Conservation (phyloP, 2,113 vertebrate species). For the Eclectus roratus region DNA sequence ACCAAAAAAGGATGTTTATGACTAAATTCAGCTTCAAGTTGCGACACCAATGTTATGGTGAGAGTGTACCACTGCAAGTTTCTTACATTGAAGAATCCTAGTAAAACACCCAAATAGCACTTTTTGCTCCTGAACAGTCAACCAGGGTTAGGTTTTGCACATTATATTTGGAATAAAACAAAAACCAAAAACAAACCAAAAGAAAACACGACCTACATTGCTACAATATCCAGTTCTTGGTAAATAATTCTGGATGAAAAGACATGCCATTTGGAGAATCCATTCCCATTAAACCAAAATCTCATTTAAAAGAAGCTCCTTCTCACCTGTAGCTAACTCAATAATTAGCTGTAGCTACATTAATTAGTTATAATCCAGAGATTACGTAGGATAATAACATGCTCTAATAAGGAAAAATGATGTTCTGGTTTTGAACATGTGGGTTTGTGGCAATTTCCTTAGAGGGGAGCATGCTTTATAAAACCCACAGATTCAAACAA, state of each 20-base stretch:
- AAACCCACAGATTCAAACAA: background rate
- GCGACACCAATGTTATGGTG: background rate
- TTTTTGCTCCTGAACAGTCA: background rate
- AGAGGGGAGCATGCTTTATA: background rate
- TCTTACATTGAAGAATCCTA: background rate
- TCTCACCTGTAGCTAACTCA: conserved; percentile 30
- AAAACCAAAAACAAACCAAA: too few species aligned
- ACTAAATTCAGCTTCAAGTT: background rate
- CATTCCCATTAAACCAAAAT: background rate
- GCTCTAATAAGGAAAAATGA: background rate
- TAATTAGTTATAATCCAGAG: conserved; percentile 52
- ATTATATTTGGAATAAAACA: background rate
- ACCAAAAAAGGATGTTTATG: background rate
- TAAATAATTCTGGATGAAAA: background rate
- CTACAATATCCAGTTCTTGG: background rate
- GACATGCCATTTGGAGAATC: background rate
- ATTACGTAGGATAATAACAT: conserved; percentile 4
- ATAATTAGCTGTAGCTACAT: conserved; percentile 21
- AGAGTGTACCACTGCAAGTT: background rate
- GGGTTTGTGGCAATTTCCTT: background rate
- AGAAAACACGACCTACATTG: background rate
- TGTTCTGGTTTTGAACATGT: background rate
- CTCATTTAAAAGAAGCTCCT: conserved; percentile 41
- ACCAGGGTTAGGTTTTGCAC: background rate
- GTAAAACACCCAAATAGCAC: conserved; percentile 32